Evolutionary conservation across 2,797 vertebrate species (phyloP).

Genomic region (Falco cherrug): DNA sequence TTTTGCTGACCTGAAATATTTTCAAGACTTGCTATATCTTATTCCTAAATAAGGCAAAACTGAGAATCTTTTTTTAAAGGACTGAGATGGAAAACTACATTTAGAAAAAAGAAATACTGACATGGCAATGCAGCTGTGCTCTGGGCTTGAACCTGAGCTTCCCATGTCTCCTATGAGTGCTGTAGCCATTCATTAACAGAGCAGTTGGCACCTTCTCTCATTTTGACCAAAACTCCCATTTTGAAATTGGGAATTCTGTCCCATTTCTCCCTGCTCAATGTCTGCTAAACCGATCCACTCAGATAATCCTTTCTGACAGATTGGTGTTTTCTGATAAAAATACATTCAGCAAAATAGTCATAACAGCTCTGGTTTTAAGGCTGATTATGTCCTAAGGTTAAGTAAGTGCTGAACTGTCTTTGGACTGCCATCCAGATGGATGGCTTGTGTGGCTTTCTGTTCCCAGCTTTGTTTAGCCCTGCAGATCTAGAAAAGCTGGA

Average conservation of each 20-base stretch:
- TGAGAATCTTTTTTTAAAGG: not conserved
- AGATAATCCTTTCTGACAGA: not conserved
- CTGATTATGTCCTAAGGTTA: not conserved
- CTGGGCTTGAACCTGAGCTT: not conserved
- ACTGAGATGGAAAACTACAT: not conserved
- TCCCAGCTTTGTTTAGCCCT: not conserved
- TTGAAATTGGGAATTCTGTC: not conserved
- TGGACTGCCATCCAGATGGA: not conserved
- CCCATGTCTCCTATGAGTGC: not conserved
- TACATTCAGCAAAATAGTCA: not conserved
- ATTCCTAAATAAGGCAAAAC: slow-evolving; percentile 32
- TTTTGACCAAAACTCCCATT: not conserved
- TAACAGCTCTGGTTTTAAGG: not conserved
- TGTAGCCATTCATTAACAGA: not conserved
- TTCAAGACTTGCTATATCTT: not conserved
- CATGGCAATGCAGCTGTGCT: not conserved
- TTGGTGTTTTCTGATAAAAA: not conserved
- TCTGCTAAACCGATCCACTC: not conserved
- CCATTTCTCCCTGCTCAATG: not conserved
- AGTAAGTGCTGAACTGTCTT: not conserved
- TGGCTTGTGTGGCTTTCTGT: not conserved
- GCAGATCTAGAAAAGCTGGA: not conserved
- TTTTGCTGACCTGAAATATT: slow-evolving; percentile 14
- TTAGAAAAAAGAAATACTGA: not conserved
- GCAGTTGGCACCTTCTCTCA: not conserved